A percentile compares a stretch with the other conserved stretches of the same genome.
These are phyloP conservation scores for Periparus ater DNA, from an alignment of 2,797 vertebrate species.

Conservation along the genomic window DNA sequence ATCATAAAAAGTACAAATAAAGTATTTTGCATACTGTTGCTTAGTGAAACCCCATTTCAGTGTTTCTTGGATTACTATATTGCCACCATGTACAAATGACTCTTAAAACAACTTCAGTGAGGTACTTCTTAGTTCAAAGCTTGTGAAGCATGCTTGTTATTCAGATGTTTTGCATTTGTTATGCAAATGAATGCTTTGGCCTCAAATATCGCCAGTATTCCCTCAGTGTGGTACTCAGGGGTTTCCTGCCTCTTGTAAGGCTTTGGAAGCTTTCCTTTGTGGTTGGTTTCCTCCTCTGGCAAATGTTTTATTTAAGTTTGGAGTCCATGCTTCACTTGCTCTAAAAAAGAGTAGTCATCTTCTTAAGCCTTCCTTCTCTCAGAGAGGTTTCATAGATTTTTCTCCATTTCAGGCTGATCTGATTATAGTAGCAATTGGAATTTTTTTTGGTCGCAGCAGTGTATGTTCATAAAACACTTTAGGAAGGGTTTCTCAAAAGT, in stretches of 20 bases:
- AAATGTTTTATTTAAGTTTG: neutral
- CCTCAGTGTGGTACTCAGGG: neutral
- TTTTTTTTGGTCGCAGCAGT: neutral
- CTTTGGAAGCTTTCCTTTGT: conserved; percentile 7
- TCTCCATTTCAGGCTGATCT: neutral
- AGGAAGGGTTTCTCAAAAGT: neutral
- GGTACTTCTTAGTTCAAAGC: neutral
- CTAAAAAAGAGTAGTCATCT: neutral
- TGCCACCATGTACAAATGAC: neutral
- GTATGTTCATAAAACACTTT: neutral
- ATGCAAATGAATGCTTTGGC: neutral
- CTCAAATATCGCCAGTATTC: neutral
- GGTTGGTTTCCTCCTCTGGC: neutral
- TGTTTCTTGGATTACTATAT: neutral
- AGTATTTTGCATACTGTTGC: neutral
- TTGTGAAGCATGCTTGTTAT: neutral
- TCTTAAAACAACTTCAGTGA: neutral
- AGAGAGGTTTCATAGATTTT: neutral
- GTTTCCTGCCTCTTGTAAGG: neutral
- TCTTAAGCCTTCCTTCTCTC: neutral
- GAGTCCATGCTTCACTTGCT: neutral
- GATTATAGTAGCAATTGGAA: neutral
- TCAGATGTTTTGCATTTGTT: neutral
- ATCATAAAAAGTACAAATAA: neutral
- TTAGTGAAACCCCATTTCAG: neutral